Evolutionary conservation across 2,888 invertebrate species (phyloP).

Genomic region (Sturmia bella): DNA sequence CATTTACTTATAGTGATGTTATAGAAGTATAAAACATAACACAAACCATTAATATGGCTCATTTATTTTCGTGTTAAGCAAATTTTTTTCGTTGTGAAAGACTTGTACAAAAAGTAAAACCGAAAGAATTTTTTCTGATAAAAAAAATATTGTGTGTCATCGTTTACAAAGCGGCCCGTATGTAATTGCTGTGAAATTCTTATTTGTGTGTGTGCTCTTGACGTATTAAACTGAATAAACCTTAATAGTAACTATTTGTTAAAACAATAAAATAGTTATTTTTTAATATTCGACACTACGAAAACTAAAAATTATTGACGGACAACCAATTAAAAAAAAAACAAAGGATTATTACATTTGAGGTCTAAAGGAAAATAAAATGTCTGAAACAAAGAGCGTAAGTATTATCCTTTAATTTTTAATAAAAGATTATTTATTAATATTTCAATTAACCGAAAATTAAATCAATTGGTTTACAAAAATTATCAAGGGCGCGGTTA

Average conservation of each 20-base stretch:
- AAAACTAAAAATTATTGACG: no score
- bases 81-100: constrained; percentile 20
- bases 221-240: constrained; percentile 16
- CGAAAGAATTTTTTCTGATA: constrained; percentile 43
- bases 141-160: constrained; percentile 67
- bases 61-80: constrained; percentile 28
- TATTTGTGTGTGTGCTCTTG: constrained; percentile 46
- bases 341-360: not conserved
- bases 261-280: constrained; percentile 23
- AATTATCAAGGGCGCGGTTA: constrained; percentile 68
- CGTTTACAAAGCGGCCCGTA: constrained; percentile 33
- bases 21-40: constrained; percentile 31
- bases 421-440: no score
- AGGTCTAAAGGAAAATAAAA: constrained; percentile 65
- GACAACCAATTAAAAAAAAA: no score
- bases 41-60: constrained; percentile 11
- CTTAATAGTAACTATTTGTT: constrained; percentile 25
- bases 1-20: constrained; percentile 1
- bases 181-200: constrained; percentile 49
- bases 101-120: constrained; percentile 32
- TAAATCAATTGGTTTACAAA: constrained; percentile 23
- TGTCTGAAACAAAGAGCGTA: constrained; percentile 80
- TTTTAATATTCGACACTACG: constrained; percentile 21
- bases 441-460: not conserved
- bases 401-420: constrained; percentile 69